Base-by-base conservation (phyloP, 1,140 invertebrate species). In the Periplaneta americana region DNA sequence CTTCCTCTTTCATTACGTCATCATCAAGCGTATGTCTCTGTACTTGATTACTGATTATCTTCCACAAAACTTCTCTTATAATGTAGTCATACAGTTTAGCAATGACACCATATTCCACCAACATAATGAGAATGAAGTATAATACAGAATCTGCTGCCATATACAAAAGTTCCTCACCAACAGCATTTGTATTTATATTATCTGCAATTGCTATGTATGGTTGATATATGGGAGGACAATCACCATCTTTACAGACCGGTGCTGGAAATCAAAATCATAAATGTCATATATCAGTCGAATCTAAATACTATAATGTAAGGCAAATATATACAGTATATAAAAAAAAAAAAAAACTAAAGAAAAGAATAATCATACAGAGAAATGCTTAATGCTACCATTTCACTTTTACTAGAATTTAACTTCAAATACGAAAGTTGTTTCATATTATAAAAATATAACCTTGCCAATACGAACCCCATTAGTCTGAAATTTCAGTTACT, bases 51-150 rank as follows among this genome's bases (percentile, higher is more conserved):
- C 35, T 18, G 34, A 31, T 15, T n/a, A n/a, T n/a, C n/a, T n/a
- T n/a, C n/a, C n/a, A n/a, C n/a, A n/a, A n/a, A 17, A 78, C 8
- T 32, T 13, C 35, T 6, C 15, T 37, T 34, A 34, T 28, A 32
- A 78, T 6, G 11, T 32, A 13, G 28, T 84, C 78, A 33, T 75
- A 82, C 28, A 81, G 11, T 34, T 33, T 31, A 17, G 37, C 15
- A 74, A 82, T 48, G 28, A 82, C 35, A 78, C 82, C 82, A 82
- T 80, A 82, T 37, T 84, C 84, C 18, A 83, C 81, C 39, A 84
- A 81, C 33, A 83, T 36, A 79, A 84, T 83, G 8, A 84, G 13
- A 2, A 18, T 8, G 34, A 48, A 39, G 28, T 81, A 84, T 0
- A 83, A 9, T 37, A 85, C n/a, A 66, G 82, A 82, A 79, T 79